Conservation (phyloP, 1,140 invertebrate genomes). For the Pseudachorutes palmiensis region DNA sequence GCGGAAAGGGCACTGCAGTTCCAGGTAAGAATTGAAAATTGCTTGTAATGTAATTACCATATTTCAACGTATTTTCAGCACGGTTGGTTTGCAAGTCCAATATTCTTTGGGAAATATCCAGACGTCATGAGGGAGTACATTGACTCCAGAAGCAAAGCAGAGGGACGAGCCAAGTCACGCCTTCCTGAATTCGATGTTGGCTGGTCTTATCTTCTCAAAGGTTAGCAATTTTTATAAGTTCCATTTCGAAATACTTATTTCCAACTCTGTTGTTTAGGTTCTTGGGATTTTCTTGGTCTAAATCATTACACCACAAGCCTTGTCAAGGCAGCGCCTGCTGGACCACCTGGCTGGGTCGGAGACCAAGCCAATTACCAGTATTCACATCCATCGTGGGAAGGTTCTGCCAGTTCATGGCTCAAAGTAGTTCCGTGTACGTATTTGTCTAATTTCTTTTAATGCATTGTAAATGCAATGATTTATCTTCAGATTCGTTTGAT, state of each 20-base stretch:
- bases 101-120: conserved; percentile 44
- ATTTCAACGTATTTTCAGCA: neutral
- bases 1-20: conserved; percentile 28
- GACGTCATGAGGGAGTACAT: conserved; percentile 50
- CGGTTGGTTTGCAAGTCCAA: conserved; percentile 14
- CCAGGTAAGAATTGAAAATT: conserved; percentile 9
- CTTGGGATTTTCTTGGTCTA: conserved; percentile 19
- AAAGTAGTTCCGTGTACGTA: conserved; percentile 52
- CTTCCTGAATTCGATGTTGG: conserved; percentile 45
- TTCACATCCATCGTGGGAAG: conserved; percentile 2
- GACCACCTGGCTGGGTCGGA: neutral
- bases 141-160: conserved; percentile 47
- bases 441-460: too few relatives aligned
- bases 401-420: neutral
- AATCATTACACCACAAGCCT: conserved; percentile 21
- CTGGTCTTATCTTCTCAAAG: conserved; percentile 36
- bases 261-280: too few relatives aligned
- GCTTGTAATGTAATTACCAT: neutral
- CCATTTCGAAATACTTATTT: neutral
- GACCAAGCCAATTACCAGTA: neutral
- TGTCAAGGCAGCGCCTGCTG: neutral
- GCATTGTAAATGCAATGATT: too few relatives aligned
- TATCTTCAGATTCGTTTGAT: too few relatives aligned
- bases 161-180: conserved; percentile 47
- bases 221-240: neutral